Conservation (phyloP, 2,797 vertebrate species). For the Sebastes matsubarae region DNA sequence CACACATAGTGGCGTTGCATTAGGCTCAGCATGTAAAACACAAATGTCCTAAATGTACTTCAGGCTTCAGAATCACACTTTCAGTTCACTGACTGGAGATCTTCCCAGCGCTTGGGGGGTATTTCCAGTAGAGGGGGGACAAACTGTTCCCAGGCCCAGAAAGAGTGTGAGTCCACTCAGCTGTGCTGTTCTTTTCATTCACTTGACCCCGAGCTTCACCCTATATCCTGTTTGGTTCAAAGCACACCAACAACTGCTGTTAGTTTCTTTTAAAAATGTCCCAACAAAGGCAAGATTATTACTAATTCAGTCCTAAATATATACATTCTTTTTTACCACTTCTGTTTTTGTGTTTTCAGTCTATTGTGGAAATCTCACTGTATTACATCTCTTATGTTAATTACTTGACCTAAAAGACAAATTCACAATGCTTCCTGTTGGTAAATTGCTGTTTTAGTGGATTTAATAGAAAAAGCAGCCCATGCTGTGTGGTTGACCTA, state of each 20-base stretch:
- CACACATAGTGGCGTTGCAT: not conserved
- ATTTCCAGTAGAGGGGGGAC: slow-evolving; percentile 29
- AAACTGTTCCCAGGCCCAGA: slow-evolving; percentile 53
- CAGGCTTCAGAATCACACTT: not conserved
- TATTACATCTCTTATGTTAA: not conserved
- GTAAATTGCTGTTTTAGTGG: not conserved
- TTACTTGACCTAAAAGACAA: not conserved
- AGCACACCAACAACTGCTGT: not conserved
- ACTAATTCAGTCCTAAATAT: not conserved
- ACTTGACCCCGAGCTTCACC: slow-evolving; percentile 53
- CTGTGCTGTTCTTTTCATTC: slow-evolving; percentile 31
- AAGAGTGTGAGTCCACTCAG: slow-evolving; percentile 30
- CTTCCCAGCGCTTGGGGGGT: slow-evolving; percentile 2
- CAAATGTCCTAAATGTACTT: not conserved
- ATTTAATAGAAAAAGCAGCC: slow-evolving; percentile 5
- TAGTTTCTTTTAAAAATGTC: slow-evolving; percentile 6
- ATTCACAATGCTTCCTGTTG: not conserved
- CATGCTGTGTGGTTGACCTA: slow-evolving; percentile 52
- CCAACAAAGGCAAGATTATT: not conserved
- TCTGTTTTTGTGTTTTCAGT: not conserved
- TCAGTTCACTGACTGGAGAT: slow-evolving; percentile 21
- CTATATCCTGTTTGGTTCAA: slow-evolving; percentile 65
- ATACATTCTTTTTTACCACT: not conserved
- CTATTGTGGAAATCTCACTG: not conserved
- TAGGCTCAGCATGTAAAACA: not conserved